Base-by-base conservation (phyloP, 2,113 vertebrate species). In the Sialia sialis region DNA sequence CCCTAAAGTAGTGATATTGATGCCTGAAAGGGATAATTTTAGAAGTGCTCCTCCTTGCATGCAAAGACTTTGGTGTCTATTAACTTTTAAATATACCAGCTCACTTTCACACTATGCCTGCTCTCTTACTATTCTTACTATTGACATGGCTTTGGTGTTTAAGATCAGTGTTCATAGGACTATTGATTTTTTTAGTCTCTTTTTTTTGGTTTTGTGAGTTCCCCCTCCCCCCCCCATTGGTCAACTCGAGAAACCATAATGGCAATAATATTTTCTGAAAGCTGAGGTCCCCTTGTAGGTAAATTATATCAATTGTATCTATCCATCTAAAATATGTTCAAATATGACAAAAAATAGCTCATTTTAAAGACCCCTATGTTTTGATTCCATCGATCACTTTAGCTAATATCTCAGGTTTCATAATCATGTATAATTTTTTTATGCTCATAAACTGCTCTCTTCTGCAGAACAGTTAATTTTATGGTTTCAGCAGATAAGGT, bases 1-100 rank as follows among this genome's bases (percentile, higher is more conserved):
- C 49, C 48, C 60, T 44, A 34, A 26, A 91, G 46, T 68, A 79
- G 25, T 30, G 54, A 26, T 84, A 79, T 32, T 69, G 82, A 91
- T 90, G 72, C 93, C 62, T 88, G 84, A 94, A 91, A 76, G 48
- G 16, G 32, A 15, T 95, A 93, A 96, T 96, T 97, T 97, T 94
- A 95, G 83, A 95, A 79, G 13, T 78, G 12, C 34, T 94, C 56
- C 21, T 90, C 64, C 59, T 70, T 76, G 51, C 26, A 21, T 66
- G 38, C 16, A 30, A 66, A 67, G 44, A 76, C 49, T 94, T 66
- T 81, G 82, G 26, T 30, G 19, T 84, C 29, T 62, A 32, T 82
- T 96, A 89, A 88, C 52, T 89, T 95, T 75, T n/a, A 87, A 95
- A 91, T 87, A 30, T 74, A 52, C 8, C 21, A 67, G 16, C 7